phyloP scores from a whole-genome alignment of 2,888 invertebrate species.

The Allygus modestus region DNA sequence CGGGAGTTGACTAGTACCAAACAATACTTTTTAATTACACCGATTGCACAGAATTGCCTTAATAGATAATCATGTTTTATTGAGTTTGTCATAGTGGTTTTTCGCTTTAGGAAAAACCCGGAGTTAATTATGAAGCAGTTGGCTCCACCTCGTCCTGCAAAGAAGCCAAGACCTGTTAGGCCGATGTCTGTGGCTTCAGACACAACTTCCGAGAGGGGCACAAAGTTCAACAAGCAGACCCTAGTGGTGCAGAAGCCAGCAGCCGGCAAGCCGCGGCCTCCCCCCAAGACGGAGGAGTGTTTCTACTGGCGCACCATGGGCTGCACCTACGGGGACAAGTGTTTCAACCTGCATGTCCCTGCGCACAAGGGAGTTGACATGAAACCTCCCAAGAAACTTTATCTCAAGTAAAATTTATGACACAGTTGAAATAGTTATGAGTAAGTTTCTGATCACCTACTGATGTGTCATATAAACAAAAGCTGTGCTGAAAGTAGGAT shows the following conservation, averaged over 20 bases:
- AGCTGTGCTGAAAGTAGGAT: too few species aligned
- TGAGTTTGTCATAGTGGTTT: too few species aligned
- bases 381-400: background rate
- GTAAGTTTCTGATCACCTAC: too few species aligned
- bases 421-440: too few species aligned
- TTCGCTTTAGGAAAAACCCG: constrained; percentile 11
- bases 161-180: constrained; percentile 2
- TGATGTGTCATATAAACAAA: too few species aligned
- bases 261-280: constrained; percentile 7
- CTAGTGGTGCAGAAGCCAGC: constrained; percentile 1
- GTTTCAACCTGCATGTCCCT: constrained; percentile 34
- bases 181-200: background rate
- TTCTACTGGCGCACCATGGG: constrained; percentile 40
- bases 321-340: constrained; percentile 27
- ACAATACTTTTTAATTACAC: too few species aligned
- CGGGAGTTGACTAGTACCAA: too few species aligned
- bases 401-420: background rate
- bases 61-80: too few species aligned
- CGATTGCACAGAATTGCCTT: too few species aligned
- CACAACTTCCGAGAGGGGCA: background rate
- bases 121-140: constrained; percentile 6
- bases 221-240: background rate
- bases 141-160: background rate
- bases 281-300: constrained; percentile 43
- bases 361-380: constrained; percentile 12